phyloP scores from a whole-genome alignment of 2,113 vertebrate genomes.

The Sitta europaea region DNA sequence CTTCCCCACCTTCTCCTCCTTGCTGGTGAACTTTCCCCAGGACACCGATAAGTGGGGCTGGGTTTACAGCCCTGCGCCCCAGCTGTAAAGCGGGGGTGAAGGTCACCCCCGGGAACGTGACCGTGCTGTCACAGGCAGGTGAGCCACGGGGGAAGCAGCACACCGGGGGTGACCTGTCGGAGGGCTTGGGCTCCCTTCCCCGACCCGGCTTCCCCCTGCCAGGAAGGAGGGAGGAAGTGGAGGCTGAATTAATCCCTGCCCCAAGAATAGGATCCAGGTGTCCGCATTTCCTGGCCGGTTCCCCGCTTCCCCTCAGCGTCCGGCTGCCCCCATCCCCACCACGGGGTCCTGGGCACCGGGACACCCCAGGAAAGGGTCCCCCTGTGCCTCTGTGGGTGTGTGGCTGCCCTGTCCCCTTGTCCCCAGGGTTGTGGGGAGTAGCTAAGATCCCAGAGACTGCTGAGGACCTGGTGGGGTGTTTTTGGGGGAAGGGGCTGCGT shows the following conservation, averaged over 20 bases:
- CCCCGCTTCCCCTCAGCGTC: neutral
- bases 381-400: accelerated
- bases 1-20: neutral
- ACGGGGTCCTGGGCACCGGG: neutral
- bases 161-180: accelerated
- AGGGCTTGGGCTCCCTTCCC: neutral
- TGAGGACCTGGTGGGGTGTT: accelerated
- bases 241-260: neutral
- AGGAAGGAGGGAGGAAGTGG: conserved; percentile 41
- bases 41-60: neutral
- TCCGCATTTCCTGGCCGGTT: neutral
- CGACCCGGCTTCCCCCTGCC: neutral
- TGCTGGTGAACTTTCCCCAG: neutral
- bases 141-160: neutral
- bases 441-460: neutral
- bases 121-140: neutral
- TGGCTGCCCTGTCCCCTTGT: neutral
- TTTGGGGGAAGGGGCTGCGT: neutral
- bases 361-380: neutral
- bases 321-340: neutral
- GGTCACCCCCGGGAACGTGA: neutral
- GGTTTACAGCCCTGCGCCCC: neutral
- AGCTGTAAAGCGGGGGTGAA: conserved; percentile 15
- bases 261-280: conserved; percentile 46
- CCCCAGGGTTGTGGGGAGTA: too few relatives aligned